Conservation (phyloP, 2,113 vertebrate genomes). For the Hymenochirus boettgeri region DNA sequence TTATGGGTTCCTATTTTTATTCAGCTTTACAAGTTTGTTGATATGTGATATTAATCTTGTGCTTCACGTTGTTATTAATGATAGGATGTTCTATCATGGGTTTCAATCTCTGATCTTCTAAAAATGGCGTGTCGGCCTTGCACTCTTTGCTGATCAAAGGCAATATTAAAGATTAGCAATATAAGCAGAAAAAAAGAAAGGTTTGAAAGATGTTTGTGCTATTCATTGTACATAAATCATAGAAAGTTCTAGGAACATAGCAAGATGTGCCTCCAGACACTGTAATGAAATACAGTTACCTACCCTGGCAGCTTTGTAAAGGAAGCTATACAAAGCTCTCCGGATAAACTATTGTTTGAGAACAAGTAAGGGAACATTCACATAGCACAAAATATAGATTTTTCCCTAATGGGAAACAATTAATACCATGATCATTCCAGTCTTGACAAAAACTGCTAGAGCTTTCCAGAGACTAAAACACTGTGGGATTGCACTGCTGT, state of each 20-base stretch:
- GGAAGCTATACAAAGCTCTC: background rate
- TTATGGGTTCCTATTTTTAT: constrained; percentile 63
- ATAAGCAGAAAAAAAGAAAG: constrained; percentile 41
- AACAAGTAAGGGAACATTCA: constrained; percentile 23
- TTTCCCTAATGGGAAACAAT: constrained; percentile 42
- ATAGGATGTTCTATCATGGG: constrained; percentile 50
- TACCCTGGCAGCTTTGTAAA: constrained; percentile 7
- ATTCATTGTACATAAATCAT: constrained; percentile 20
- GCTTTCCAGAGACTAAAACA: constrained; percentile 38
- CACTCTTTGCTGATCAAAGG: constrained; percentile 44
- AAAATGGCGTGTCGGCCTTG: constrained; percentile 51
- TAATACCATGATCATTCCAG: constrained; percentile 39
- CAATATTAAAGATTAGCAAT: constrained; percentile 40
- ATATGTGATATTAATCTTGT: constrained; percentile 61
- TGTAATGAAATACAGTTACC: constrained; percentile 5
- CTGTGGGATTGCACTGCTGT: constrained; percentile 41
- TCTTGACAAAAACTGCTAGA: constrained; percentile 39
- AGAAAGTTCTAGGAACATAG: constrained; percentile 7
- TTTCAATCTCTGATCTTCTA: constrained; percentile 55
- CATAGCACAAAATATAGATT: constrained; percentile 18
- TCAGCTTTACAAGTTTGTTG: constrained; percentile 52
- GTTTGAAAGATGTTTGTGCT: constrained; percentile 43
- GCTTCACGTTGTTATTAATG: constrained; percentile 61
- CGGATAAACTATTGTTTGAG: constrained; percentile 14
- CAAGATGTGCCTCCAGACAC: constrained; percentile 7